These are phyloP conservation scores for Alectoris magna DNA, from an alignment of 2,797 vertebrate genomes.

Conservation along the genomic window DNA sequence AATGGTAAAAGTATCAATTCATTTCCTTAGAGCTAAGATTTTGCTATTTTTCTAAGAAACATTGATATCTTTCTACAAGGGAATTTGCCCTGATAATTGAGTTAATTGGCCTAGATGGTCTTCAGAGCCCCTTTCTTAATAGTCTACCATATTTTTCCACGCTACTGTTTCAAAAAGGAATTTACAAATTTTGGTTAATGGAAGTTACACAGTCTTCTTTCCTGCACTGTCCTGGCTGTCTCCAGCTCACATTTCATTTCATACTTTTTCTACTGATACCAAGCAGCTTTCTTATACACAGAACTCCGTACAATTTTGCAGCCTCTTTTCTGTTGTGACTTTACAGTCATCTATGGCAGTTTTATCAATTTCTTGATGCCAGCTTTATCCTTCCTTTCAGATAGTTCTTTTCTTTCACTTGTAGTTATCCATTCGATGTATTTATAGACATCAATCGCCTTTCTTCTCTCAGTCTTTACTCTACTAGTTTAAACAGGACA, in stretches of 20 bases:
- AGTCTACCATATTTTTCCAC: not conserved
- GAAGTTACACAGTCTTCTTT: not conserved
- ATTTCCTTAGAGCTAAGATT: not conserved
- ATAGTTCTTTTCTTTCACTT: not conserved
- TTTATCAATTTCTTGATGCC: not conserved
- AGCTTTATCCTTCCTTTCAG: not conserved
- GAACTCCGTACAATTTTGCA: not conserved
- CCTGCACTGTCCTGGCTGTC: not conserved
- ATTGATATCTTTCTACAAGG: not conserved
- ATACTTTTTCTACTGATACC: not conserved
- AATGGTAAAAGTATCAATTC: not conserved
- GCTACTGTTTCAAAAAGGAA: not conserved
- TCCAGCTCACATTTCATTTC: not conserved
- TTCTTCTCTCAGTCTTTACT: not conserved
- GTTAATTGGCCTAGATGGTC: not conserved
- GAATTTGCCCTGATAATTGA: not conserved
- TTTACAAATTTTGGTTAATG: not conserved
- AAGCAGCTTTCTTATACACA: not conserved
- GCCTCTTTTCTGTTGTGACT: fast-evolving
- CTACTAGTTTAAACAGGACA: not conserved
- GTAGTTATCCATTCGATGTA: not conserved
- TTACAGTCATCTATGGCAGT: not conserved
- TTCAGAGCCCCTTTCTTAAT: not conserved
- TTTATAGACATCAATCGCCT: not conserved
- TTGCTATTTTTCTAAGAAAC: not conserved